Evolutionary conservation across 2,797 vertebrate genomes (phyloP).

Genomic region (Coregonus sp.): DNA sequence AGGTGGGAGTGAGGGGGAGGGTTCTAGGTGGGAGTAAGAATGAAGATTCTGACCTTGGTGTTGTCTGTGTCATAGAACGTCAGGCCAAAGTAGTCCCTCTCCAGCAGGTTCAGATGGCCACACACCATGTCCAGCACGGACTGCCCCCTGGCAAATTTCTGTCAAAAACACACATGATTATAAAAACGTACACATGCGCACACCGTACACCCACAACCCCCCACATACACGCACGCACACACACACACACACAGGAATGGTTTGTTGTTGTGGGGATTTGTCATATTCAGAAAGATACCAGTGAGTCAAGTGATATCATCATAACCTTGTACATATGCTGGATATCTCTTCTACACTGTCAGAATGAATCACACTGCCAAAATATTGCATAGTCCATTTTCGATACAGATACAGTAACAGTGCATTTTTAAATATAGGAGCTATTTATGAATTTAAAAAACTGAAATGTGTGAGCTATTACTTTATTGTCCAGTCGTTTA

Average conservation of each 20-base stretch:
- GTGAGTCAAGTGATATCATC: not conserved
- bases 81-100: conserved; percentile 97
- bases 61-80: conserved; percentile 91
- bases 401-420: not conserved
- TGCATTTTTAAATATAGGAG: not conserved
- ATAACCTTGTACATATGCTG: not conserved
- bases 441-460: not conserved
- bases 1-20: not conserved
- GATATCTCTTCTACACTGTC: not conserved
- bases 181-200: conserved; percentile 27
- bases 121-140: conserved; percentile 93
- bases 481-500: not conserved
- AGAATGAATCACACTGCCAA: not conserved
- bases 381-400: not conserved
- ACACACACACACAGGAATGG: conserved; percentile 4
- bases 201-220: not conserved
- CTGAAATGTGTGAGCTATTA: not conserved
- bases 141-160: conserved; percentile 95
- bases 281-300: conserved; percentile 3
- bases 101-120: conserved; percentile 95
- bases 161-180: conserved; percentile 35
- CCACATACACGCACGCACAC: conserved; percentile 13
- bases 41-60: conserved; percentile 83
- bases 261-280: not conserved
- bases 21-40: not conserved